Evolutionary conservation across 2,113 vertebrate species (phyloP), one percentile per base, ranked within the genome.

Genomic region (Hippocampus guttulatus): DNA sequence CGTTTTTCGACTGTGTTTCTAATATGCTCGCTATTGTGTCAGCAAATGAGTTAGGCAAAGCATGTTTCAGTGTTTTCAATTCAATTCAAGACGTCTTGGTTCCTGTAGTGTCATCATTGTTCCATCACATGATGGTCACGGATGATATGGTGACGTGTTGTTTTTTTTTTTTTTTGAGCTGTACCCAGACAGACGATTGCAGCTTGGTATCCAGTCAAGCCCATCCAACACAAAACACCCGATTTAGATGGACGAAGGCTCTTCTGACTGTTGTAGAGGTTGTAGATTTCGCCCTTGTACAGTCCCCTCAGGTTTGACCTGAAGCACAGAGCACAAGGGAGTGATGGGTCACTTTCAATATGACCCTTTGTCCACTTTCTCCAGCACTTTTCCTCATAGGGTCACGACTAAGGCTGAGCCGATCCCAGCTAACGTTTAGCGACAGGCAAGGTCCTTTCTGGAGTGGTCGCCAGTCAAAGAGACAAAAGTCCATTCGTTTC

Each of bases 151-250:
- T 11, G 18, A 0, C 25, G 10, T 64, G 30, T 67, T 25, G n/a
- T 3, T 45, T 45, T 15, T 45, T 45, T 3, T 1, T 14, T 45
- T 45, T 45, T 65, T 69, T 21, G 10, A 60, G 20, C 1, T 47
- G 92, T 88, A 98, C 96, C 96, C 2, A 96, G 74, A 81, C 94
- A 94, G 79, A 93, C 76, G 18, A 94, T 89, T 0, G 95, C 94
- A 0, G 93, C 89, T 83, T 98, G 96, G 85, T 95, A 96, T 66
- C 92, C 80, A 0, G 87, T 90, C 81, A 95, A 92, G 20, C 93
- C 90, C 93, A 97, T 95, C 96, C 95, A 97, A 58, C 92, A 93
- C 67, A 94, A 91, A 0, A 96, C 2, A 8, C 92, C 90, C 21
- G 83, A 74, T 27, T 82, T 90, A 2, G 94, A 94, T 0, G 92